Base-by-base conservation (phyloP, 2,113 vertebrate species). In the Saccopteryx leptura region DNA sequence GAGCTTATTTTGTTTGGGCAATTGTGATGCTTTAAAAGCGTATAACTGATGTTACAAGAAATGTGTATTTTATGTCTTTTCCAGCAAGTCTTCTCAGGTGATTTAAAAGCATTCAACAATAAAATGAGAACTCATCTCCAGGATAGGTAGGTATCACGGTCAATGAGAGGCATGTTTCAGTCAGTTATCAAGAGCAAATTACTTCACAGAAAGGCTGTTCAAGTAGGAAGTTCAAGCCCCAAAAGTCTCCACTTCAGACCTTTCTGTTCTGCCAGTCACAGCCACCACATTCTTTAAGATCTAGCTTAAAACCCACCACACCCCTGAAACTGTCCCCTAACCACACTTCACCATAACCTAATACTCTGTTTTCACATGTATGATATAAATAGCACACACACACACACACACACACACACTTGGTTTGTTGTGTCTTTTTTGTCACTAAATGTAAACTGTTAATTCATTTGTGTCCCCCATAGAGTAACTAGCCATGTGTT, bases 401-500 rank as follows among this genome's bases (percentile, higher is more conserved):
- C 11, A 56, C 58, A 4, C 14, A 15, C 7, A 24, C 33, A 61
- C 10, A 80, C 5, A 33, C 13, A 60, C 31, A 23, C 31, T 71
- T 6, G 13, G 46, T 50, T 83, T 90, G 74, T 65, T 94, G 15
- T 58, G 46, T 68, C 23, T 83, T 48, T 88, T 90, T 84, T 92
- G 28, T 71, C 86, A 75, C 81, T 95, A 89, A 66, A 93, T 80
- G 24, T 79, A 96, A 97, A 94, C 87, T 85, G 56, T 85, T 95
- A 96, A 96, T 95, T 94, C 92, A 72, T 69, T 54, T 15, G 1
- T 69, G 74, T 96, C 50, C 56, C 88, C 95, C 33, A 46, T 75
- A 71, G 85, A 72, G 86, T 95, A 96, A 96, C 94, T 10, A 96
- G 82, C 86, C 72, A 82, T 89, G 75, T 97, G 86, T n/a, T 63